Conservation (phyloP, 35 echinoderm and acorn worm species). For the Heliocidaris erythrogramma region DNA sequence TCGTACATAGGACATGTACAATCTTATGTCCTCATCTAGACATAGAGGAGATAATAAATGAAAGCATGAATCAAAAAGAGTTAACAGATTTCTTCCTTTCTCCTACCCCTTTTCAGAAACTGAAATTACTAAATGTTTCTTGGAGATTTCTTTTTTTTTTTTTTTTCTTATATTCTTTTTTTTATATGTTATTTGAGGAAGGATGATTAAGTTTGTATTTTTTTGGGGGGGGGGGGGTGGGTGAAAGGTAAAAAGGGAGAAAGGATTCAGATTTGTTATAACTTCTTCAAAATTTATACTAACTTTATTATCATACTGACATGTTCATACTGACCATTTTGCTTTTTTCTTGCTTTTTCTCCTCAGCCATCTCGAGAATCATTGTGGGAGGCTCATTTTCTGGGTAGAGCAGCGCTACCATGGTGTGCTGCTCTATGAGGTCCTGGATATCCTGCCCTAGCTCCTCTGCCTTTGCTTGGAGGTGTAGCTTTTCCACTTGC, state of each 20-base stretch:
- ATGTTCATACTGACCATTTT: constrained; percentile 13
- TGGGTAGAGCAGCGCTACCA: background rate
- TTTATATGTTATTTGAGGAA: too few species aligned
- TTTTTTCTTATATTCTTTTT: too few species aligned
- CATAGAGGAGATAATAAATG: background rate
- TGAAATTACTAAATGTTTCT: background rate
- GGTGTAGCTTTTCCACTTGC: background rate
- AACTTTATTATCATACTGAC: too few species aligned
- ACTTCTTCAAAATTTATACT: too few species aligned
- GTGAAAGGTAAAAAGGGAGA: too few species aligned
- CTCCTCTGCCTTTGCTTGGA: constrained; percentile 22
- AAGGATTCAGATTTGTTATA: too few species aligned
- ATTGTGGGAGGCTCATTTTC: constrained; percentile 17
- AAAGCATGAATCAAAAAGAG: background rate
- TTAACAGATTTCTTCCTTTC: too few species aligned
- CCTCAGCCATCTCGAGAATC: background rate
- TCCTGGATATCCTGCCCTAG: background rate
- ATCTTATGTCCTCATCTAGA: background rate
- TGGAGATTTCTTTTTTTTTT: too few species aligned
- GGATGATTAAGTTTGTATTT: too few species aligned
- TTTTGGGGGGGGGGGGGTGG: too few species aligned
- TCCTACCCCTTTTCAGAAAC: background rate
- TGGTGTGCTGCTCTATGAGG: constrained; percentile 2
- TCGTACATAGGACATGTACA: background rate
- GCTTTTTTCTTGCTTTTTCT: constrained; percentile 23